Conservation (phyloP, 2,888 invertebrate genomes). For the Tetragonisca angustula region DNA sequence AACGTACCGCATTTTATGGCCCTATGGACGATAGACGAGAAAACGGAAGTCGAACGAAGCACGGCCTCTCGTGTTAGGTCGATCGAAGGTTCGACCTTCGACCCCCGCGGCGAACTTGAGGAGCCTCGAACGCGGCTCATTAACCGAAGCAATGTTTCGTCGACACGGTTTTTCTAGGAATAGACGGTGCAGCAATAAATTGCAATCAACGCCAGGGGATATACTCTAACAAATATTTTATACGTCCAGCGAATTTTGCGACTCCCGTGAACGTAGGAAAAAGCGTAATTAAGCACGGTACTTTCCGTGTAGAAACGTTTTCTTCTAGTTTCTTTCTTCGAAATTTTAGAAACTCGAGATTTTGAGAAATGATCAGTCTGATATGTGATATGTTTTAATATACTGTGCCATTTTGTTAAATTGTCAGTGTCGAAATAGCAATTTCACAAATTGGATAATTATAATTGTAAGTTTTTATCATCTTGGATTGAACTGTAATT, state of each 20-base stretch:
- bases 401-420: background rate
- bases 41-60: constrained; percentile 40
- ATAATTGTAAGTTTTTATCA: no score
- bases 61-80: constrained; percentile 44
- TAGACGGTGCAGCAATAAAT: constrained; percentile 61
- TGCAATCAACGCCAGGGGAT: constrained; percentile 58
- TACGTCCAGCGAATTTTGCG: constrained; percentile 43
- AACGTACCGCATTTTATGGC: background rate
- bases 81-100: constrained; percentile 60
- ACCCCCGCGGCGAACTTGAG: constrained; percentile 59
- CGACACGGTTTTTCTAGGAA: constrained; percentile 59
- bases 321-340: background rate
- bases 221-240: constrained; percentile 38
- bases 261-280: constrained; percentile 13
- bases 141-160: constrained; percentile 62
- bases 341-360: background rate
- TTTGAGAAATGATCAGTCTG: background rate
- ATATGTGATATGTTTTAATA: background rate
- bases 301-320: background rate
- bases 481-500: no score
- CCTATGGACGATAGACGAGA: constrained; percentile 6
- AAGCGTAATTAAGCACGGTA: constrained; percentile 24
- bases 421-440: background rate
- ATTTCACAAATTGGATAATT: background rate
- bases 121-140: constrained; percentile 64